Conservation (phyloP, 2,113 vertebrate genomes). For the Lutjanus erythropterus region DNA sequence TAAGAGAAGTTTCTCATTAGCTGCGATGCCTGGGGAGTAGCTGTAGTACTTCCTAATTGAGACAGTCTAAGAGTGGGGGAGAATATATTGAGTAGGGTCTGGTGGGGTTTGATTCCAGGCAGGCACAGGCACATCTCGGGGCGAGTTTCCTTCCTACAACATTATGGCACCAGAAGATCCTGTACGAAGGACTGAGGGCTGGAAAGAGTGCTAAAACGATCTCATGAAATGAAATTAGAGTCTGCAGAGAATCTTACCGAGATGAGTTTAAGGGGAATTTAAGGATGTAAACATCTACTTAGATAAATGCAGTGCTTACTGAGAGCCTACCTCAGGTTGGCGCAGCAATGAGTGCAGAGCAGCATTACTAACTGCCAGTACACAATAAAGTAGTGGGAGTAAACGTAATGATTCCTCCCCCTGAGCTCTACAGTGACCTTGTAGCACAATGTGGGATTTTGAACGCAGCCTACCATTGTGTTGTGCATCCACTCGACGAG, state of each 20-base stretch:
- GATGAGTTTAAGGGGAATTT: constrained; percentile 29
- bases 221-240: constrained; percentile 9
- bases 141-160: neutral
- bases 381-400: neutral
- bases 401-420: neutral
- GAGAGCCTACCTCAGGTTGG: neutral
- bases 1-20: constrained; percentile 69
- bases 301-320: constrained; percentile 11
- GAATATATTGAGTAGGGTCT: constrained; percentile 38
- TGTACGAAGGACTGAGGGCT: neutral
- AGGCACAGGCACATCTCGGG: constrained; percentile 24
- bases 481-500: constrained; percentile 1
- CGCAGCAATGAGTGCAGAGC: neutral
- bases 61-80: constrained; percentile 35
- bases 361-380: neutral
- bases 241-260: neutral
- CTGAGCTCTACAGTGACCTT: constrained; percentile 20
- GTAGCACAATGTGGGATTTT: constrained; percentile 24
- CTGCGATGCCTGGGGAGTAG: constrained; percentile 49
- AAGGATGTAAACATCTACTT: constrained; percentile 17
- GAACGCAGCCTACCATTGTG: constrained; percentile 15
- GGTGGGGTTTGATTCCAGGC: constrained; percentile 43
- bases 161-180: neutral
- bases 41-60: constrained; percentile 57
- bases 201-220: constrained; percentile 8